A percentile compares a stretch with the other conserved stretches of the same genome.
phyloP scores from a whole-genome alignment of 1,140 invertebrate genomes.

The Arctopsyche grandis region DNA sequence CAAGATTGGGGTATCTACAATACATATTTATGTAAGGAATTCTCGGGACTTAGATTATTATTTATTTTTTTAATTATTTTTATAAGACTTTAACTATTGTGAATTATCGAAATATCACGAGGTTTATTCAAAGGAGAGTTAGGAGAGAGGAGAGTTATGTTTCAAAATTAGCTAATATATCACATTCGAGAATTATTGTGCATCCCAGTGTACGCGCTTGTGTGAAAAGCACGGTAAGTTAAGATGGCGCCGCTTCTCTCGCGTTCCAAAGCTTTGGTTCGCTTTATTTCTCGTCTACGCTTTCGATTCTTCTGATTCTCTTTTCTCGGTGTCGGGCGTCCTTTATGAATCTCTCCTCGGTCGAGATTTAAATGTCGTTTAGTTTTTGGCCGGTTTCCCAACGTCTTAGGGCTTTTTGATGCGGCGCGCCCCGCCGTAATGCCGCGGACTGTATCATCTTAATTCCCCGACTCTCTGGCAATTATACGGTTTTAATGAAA shows the following conservation, averaged over 20 bases:
- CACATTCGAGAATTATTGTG: not conserved
- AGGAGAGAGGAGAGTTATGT: no score
- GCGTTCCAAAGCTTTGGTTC: constrained; percentile 26
- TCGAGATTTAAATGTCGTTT: constrained; percentile 53
- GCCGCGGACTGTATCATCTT: constrained; percentile 51
- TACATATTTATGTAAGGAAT: no score
- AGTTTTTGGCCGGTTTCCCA: constrained; percentile 52
- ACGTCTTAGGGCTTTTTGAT: constrained; percentile 49
- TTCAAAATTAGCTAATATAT: no score
- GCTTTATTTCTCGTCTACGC: constrained; percentile 37
- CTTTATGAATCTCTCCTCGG: constrained; percentile 43
- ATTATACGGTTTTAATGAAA: constrained; percentile 55
- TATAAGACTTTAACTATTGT: no score
- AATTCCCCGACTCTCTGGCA: constrained; percentile 48
- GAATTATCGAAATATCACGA: no score
- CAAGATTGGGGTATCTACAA: no score
- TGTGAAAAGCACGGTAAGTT: constrained; percentile 38
- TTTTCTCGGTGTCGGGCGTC: constrained; percentile 7
- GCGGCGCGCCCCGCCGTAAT: constrained; percentile 23
- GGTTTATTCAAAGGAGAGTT: no score
- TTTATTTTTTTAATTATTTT: no score
- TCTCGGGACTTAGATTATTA: no score
- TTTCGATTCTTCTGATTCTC: constrained; percentile 3
- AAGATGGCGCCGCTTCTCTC: constrained; percentile 42
- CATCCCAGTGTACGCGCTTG: constrained; percentile 10